Conservation (phyloP, 2,113 vertebrate genomes). For the Pica pica region DNA sequence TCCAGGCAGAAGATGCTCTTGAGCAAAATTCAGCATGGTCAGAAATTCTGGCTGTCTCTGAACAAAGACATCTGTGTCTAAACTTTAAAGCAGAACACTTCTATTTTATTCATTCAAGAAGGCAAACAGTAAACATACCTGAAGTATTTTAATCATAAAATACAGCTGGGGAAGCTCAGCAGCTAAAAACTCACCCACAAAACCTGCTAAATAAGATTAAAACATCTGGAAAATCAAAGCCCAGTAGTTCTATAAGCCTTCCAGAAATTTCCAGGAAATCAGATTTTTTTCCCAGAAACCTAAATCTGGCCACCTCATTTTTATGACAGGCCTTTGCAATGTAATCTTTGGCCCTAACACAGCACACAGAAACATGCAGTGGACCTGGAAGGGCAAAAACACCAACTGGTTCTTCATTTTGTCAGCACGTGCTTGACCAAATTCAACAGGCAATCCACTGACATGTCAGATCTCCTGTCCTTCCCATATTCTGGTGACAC, state of each 20-base stretch:
- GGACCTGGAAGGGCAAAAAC: neutral
- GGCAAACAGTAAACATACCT: neutral
- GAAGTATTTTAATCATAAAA: neutral
- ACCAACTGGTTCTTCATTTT: neutral
- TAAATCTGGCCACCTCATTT: neutral
- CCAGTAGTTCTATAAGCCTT: neutral
- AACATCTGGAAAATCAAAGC: neutral
- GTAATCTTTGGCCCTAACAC: neutral
- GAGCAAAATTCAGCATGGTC: neutral
- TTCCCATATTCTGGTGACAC: neutral
- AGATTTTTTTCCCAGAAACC: neutral
- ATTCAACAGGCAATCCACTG: neutral
- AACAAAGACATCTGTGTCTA: neutral
- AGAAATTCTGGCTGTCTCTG: neutral
- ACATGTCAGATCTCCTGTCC: fast-evolving
- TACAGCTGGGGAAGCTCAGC: neutral
- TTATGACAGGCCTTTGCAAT: neutral
- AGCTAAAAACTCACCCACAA: neutral
- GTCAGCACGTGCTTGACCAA: neutral
- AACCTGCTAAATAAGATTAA: neutral
- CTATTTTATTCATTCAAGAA: neutral
- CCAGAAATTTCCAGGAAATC: neutral
- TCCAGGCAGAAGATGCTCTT: neutral
- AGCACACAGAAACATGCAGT: neutral
- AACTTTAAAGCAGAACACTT: neutral